Percentiles rank a stretch among this genome's conserved stretches.
These are phyloP conservation scores for Drosophila truncata DNA, from an alignment of 1,140 invertebrate species.

Conservation along the genomic window DNA sequence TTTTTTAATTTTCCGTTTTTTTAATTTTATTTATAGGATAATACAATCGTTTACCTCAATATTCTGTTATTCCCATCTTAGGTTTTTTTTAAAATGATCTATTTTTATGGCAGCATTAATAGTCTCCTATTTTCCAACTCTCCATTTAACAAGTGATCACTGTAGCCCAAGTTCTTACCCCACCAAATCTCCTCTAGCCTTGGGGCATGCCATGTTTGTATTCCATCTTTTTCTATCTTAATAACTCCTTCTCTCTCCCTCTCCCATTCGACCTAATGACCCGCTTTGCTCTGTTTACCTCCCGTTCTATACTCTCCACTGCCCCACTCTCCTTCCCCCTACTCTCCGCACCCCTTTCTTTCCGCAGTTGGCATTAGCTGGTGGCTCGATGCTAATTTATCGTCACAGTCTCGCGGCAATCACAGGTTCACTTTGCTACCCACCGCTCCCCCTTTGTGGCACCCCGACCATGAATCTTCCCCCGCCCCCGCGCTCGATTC, in stretches of 20 bases:
- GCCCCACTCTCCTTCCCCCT: not conserved
- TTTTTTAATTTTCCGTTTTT: too few relatives aligned
- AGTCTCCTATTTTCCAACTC: too few relatives aligned
- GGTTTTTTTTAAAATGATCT: not conserved
- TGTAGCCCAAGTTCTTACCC: conserved; percentile 2
- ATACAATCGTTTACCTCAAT: too few relatives aligned
- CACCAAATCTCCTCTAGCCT: conserved; percentile 19
- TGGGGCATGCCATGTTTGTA: conserved; percentile 28
- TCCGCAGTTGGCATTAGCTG: conserved; percentile 18
- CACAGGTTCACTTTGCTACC: conserved; percentile 61
- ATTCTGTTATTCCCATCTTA: not conserved
- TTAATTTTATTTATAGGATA: too few relatives aligned
- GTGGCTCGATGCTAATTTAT: conserved; percentile 76
- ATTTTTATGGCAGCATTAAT: not conserved
- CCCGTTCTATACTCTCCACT: conserved; percentile 4
- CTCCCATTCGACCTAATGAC: conserved; percentile 62
- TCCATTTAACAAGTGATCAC: not conserved
- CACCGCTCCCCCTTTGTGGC: not conserved
- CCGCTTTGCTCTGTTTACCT: conserved; percentile 59
- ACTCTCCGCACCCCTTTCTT: not conserved
- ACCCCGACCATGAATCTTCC: not conserved
- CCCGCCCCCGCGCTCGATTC: conserved; percentile 5
- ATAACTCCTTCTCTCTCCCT: not conserved
- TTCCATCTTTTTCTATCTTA: conserved; percentile 4
- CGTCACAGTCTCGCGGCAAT: conserved; percentile 66